Base-by-base conservation (phyloP, 2,797 vertebrate species). In the Sebastes itinus region DNA sequence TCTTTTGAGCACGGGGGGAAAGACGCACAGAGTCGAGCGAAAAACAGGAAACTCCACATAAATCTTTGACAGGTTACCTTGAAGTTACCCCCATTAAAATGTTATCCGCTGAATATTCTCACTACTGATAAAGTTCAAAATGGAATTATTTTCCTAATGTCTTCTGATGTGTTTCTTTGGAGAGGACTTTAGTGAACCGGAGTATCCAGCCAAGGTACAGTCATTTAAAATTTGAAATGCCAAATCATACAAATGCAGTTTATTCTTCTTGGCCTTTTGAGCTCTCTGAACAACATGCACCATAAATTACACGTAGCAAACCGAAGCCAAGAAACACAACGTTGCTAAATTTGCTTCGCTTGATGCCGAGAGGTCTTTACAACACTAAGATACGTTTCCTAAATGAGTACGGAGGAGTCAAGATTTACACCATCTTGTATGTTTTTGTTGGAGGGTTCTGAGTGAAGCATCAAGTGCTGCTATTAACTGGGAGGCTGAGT, bases 371-470 rank as follows among this genome's bases (percentile, higher is more conserved):
- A 78, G 25, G 66, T 71, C 54, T 80, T 81, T 60, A 9, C 46
- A 77, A 74, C 46, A 69, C 20, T 27, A 30, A 62, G 74, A 70
- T 6, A 35, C 32, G 52, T 74, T 83, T 89, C 65, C 75, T 56
- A 63, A 77, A 75, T 4, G 30, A 82, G 64, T 27, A 59, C 11
- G 38, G 49, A 61, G 85, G 33, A 82, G 65, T 52, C 60, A 38
- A 33, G 79, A 89, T 87, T 82, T 75, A 72, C 72, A 58, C 33
- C 64, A 67, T 74, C 42, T 80, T 84, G 73, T 89, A 76, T 92
- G 71, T 92, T 94, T 86, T 90, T 83, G 59, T 89, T 92, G 89
- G 86, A 89, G 49, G 28, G 72, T 73, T 73, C 38, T 20, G 61
- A 54, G 75, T 77, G 75, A 72, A 86, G 84, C 72, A 20, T 78